phyloP scores from a whole-genome alignment of 2,113 vertebrate species.

The Ammodytes dubius region DNA sequence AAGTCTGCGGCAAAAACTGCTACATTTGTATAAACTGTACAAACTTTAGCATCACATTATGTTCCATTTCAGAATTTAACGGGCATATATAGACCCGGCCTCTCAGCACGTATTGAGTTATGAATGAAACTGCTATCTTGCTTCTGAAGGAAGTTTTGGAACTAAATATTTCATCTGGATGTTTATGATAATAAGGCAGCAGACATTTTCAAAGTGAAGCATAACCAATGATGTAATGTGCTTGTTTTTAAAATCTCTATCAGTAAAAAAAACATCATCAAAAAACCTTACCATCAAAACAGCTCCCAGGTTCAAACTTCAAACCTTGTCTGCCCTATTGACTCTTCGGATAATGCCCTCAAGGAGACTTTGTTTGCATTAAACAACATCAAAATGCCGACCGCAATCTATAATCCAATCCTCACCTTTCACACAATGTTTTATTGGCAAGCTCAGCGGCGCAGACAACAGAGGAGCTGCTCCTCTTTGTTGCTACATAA shows the following conservation, averaged over 20 bases:
- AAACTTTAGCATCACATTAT: conserved; percentile 7
- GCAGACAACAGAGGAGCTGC: conserved; percentile 67
- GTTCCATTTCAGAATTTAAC: background rate
- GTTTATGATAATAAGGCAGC: conserved; percentile 33
- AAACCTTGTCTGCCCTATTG: conserved; percentile 45
- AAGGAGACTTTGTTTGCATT: conserved; percentile 71
- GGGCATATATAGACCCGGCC: conserved; percentile 17
- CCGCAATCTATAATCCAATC: conserved; percentile 71
- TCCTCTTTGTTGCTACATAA: conserved; percentile 75
- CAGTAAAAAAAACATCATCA: conserved; percentile 22
- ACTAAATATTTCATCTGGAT: conserved; percentile 34
- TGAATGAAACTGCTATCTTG: conserved; percentile 34
- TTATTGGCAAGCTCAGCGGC: conserved; percentile 69
- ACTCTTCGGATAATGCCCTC: conserved; percentile 52
- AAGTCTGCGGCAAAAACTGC: conserved; percentile 19
- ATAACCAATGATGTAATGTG: conserved; percentile 26
- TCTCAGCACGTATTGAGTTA: conserved; percentile 2
- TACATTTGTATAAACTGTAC: conserved; percentile 11
- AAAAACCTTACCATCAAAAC: conserved; percentile 26
- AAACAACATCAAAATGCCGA: conserved; percentile 70
- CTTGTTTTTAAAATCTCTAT: conserved; percentile 35
- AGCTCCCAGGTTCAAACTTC: conserved; percentile 35
- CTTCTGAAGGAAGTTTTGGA: conserved; percentile 24
- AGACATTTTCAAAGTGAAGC: conserved; percentile 34
- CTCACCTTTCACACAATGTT: conserved; percentile 52